These are phyloP conservation scores for Galerucella calmariensis DNA, from an alignment of 2,888 invertebrate species.

Conservation along the genomic window DNA sequence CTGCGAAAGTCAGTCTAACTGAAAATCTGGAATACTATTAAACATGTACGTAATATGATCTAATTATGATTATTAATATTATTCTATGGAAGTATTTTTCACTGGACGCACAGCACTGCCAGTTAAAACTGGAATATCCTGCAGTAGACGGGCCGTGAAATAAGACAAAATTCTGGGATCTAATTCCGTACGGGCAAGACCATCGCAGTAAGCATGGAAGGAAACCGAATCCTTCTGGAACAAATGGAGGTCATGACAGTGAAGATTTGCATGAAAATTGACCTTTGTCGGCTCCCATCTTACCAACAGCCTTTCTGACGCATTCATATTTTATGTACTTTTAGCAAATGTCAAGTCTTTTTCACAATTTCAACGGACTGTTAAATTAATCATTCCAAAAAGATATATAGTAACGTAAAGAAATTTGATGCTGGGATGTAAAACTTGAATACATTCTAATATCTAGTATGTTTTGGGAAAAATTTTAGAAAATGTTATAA, in stretches of 20 bases:
- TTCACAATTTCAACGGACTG: slow-evolving; percentile 30
- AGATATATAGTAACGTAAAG: neutral
- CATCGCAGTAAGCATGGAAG: slow-evolving; percentile 11
- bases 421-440: neutral
- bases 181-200: slow-evolving; percentile 30
- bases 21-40: no score
- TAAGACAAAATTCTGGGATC: slow-evolving; percentile 54
- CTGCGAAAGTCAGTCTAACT: no score
- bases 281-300: slow-evolving; percentile 49
- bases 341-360: slow-evolving; percentile 39
- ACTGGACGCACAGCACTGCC: neutral
- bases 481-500: no score
- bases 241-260: slow-evolving; percentile 59
- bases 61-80: neutral
- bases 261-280: slow-evolving; percentile 61
- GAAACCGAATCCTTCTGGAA: slow-evolving; percentile 50
- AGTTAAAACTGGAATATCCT: slow-evolving; percentile 40
- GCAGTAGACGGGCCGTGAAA: slow-evolving; percentile 59
- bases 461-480: neutral
- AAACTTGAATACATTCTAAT: neutral
- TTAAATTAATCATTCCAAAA: slow-evolving; percentile 19
- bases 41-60: no score
- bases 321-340: slow-evolving; percentile 43
- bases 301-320: slow-evolving; percentile 32
- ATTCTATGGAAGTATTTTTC: neutral